Evolutionary conservation across 2,113 vertebrate species (phyloP).

Genomic region (Corythaeola cristata): DNA sequence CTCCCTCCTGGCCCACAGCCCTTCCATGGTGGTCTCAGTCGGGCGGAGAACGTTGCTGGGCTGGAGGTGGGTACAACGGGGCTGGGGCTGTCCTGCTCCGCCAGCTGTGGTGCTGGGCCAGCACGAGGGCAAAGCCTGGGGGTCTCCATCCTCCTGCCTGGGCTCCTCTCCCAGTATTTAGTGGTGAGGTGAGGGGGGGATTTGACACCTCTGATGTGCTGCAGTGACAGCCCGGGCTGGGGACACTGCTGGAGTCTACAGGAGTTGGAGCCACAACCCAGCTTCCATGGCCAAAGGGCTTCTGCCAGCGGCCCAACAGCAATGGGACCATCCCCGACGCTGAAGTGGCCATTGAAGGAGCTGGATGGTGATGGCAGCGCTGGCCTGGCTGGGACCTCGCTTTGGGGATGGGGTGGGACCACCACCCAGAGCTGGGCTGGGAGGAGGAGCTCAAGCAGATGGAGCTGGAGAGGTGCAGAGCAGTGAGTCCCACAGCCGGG

Average conservation of each 20-base stretch:
- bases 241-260: background rate
- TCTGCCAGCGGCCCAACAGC: background rate
- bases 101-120: background rate
- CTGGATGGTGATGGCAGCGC: fast-evolving
- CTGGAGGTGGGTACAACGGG: background rate
- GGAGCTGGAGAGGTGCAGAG: background rate
- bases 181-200: too few species aligned
- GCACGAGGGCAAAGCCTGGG: fast-evolving
- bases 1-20: background rate
- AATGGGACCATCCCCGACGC: background rate
- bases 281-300: background rate
- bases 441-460: background rate
- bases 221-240: background rate
- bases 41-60: background rate
- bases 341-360: background rate
- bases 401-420: too few species aligned
- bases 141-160: background rate
- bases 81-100: background rate
- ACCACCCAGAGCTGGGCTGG: background rate
- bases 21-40: fast-evolving
- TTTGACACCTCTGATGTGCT: fast-evolving
- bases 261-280: background rate
- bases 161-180: background rate
- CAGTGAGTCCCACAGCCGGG: fast-evolving
- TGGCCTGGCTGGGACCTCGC: background rate